These are phyloP conservation scores for Nyleta sp. DNA, from an alignment of 2,888 invertebrate genomes.

Conservation along the genomic window DNA sequence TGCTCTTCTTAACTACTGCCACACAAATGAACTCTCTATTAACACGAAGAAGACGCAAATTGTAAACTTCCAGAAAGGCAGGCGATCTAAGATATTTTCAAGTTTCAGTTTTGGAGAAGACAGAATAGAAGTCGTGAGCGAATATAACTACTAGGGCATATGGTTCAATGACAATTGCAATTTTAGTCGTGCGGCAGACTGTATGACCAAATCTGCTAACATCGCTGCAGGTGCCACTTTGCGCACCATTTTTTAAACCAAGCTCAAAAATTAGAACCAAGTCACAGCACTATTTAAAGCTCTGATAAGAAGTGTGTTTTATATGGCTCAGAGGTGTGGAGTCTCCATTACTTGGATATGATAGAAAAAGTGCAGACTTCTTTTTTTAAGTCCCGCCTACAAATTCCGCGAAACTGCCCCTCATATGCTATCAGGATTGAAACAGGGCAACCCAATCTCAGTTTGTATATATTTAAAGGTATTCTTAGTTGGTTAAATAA, in stretches of 20 bases:
- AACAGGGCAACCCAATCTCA: not conserved
- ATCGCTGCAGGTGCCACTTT: not conserved
- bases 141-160: not conserved
- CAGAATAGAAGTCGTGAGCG: not conserved
- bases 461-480: not conserved
- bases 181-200: not conserved
- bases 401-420: not conserved
- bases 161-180: not conserved
- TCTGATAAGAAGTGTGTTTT: not conserved
- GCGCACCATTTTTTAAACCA: not conserved
- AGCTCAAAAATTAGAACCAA: not conserved
- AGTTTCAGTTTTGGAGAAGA: no score
- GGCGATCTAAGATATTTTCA: no score
- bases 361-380: not conserved
- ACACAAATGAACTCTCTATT: not conserved
- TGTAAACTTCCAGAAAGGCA: not conserved
- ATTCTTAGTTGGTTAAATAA: not conserved
- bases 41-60: not conserved
- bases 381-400: not conserved
- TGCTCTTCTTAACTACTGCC: not conserved
- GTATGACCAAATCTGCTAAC: not conserved
- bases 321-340: not conserved
- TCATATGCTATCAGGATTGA: not conserved
- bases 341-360: not conserved
- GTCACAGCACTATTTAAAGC: not conserved